Evolutionary conservation across 2,888 invertebrate species (phyloP).

Genomic region (Sarcophaga caerulescens): DNA sequence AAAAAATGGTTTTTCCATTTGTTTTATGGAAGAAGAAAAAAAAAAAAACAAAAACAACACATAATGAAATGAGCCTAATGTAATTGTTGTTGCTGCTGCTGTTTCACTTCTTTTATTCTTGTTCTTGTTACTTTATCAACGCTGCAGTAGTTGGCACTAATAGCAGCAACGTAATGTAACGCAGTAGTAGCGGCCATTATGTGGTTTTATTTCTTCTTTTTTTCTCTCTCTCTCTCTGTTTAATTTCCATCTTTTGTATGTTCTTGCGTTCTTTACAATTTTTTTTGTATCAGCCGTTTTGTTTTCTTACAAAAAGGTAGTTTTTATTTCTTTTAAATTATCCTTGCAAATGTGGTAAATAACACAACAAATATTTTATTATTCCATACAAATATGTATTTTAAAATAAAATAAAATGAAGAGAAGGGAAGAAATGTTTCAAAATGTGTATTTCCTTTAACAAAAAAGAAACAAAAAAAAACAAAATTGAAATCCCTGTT

Average conservation of each 20-base stretch:
- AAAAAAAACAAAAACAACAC: too few relatives aligned
- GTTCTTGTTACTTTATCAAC: slow-evolving; percentile 19
- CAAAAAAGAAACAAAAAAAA: neutral
- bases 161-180: neutral
- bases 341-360: slow-evolving; percentile 50
- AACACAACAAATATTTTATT: slow-evolving; percentile 21
- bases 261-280: slow-evolving; percentile 28
- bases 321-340: slow-evolving; percentile 61
- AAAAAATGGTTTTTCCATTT: slow-evolving; percentile 32
- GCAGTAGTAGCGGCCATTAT: slow-evolving; percentile 14
- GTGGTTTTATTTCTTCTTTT: slow-evolving; percentile 38
- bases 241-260: slow-evolving; percentile 29
- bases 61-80: slow-evolving; percentile 30
- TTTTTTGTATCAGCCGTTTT: neutral
- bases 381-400: neutral
- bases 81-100: slow-evolving; percentile 17
- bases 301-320: slow-evolving; percentile 16
- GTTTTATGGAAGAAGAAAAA: neutral
- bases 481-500: slow-evolving; percentile 37
- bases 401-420: too few relatives aligned
- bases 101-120: slow-evolving; percentile 4
- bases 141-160: neutral
- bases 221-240: slow-evolving; percentile 19
- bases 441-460: neutral
- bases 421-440: too few relatives aligned